Evolutionary conservation across 2,888 invertebrate species (phyloP).

Genomic region (Eurytoma californica): DNA sequence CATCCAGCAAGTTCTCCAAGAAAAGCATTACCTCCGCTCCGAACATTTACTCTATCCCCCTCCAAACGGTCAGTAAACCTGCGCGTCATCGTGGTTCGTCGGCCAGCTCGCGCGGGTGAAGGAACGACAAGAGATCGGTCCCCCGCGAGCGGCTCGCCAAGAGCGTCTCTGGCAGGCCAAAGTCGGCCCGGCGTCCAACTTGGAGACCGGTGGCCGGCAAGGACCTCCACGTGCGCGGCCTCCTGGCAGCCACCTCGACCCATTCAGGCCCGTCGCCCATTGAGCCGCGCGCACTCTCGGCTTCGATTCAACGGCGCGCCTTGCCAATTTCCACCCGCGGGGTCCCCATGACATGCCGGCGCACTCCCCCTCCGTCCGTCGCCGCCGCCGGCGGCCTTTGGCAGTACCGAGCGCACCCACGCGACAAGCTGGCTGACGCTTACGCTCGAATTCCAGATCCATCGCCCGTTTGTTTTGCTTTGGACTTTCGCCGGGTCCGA

Average conservation of each 20-base stretch:
- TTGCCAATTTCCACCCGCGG: conserved; percentile 67
- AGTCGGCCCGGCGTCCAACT: too few relatives aligned
- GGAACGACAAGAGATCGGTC: too few relatives aligned
- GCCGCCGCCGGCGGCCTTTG: neutral
- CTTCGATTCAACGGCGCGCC: conserved; percentile 67
- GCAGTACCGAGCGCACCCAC: conserved; percentile 11
- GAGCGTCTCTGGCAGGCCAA: too few relatives aligned
- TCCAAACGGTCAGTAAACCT: too few relatives aligned
- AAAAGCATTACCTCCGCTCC: too few relatives aligned
- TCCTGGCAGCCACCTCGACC: conserved; percentile 3
- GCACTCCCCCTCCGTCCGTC: neutral
- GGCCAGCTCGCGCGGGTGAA: too few relatives aligned
- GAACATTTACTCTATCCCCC: too few relatives aligned
- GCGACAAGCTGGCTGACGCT: neutral
- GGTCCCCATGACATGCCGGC: conserved; percentile 7
- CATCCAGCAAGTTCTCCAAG: too few relatives aligned
- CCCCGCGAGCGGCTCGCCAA: too few relatives aligned
- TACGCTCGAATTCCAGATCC: neutral
- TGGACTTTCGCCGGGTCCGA: conserved; percentile 1
- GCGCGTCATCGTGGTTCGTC: too few relatives aligned
- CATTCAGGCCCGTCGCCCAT: conserved; percentile 34
- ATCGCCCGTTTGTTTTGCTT: conserved; percentile 25
- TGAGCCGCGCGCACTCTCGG: too few relatives aligned
- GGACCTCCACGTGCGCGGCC: conserved; percentile 12
- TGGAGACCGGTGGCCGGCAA: neutral